phyloP scores from a whole-genome alignment of 2,888 invertebrate genomes.

The Nomada fucata region DNA sequence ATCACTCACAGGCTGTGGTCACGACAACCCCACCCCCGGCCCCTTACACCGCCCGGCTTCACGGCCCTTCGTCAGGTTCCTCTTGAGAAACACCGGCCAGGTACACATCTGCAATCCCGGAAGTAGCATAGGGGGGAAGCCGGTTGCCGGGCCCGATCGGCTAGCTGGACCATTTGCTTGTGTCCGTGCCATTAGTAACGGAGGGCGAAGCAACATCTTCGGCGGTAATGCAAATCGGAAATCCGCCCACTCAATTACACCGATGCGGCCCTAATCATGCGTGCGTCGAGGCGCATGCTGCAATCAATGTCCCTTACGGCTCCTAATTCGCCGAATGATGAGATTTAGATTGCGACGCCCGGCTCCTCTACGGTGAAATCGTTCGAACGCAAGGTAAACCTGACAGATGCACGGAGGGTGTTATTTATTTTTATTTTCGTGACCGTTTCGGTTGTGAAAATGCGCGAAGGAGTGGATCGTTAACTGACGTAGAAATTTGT shows the following conservation, averaged over 20 bases:
- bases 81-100: constrained; percentile 66
- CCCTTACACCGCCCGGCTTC: background rate
- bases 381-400: background rate
- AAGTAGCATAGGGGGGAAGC: constrained; percentile 38
- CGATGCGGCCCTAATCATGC: constrained; percentile 72
- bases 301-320: constrained; percentile 68
- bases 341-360: constrained; percentile 26
- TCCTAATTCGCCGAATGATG: constrained; percentile 64
- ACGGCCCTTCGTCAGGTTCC: constrained; percentile 46
- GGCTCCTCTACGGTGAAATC: background rate
- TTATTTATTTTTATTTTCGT: too few species aligned
- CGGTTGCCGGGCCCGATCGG: constrained; percentile 55
- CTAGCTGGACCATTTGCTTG: constrained; percentile 64
- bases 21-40: constrained; percentile 60
- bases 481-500: too few species aligned
- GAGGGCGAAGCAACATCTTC: constrained; percentile 73
- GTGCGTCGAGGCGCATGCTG: constrained; percentile 66
- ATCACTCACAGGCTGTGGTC: constrained; percentile 81
- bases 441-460: too few species aligned
- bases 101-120: constrained; percentile 62
- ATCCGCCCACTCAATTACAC: constrained; percentile 78
- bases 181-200: constrained; percentile 74
- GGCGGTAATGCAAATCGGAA: constrained; percentile 78
- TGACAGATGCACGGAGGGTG: too few species aligned
- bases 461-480: too few species aligned